Evolutionary conservation across 2,888 invertebrate species (phyloP).

Genomic region (Napeogenes sylphis): DNA sequence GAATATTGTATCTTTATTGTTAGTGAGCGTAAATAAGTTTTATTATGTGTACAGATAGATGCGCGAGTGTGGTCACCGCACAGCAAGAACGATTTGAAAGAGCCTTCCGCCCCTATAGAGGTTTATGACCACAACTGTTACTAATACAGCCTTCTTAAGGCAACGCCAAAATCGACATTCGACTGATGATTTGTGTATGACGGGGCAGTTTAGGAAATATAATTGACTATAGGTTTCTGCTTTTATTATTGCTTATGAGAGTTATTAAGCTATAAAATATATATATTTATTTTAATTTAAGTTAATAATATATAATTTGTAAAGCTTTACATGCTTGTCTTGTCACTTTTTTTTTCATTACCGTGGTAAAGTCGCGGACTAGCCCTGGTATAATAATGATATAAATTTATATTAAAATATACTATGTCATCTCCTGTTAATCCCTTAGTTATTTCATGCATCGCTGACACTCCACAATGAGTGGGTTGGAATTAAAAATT

Average conservation of each 20-base stretch:
- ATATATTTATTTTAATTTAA: too few species aligned
- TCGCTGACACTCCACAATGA: constrained; percentile 34
- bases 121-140: constrained; percentile 2
- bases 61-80: constrained; percentile 72
- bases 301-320: too few species aligned
- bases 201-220: constrained; percentile 50
- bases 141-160: constrained; percentile 31
- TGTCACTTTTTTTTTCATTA: too few species aligned
- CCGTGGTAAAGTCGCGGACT: too few species aligned
- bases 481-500: constrained; percentile 11
- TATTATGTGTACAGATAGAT: constrained; percentile 71
- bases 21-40: constrained; percentile 68
- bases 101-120: constrained; percentile 50
- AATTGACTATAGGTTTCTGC: neutral
- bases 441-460: constrained; percentile 69
- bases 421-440: constrained; percentile 64
- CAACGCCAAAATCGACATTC: constrained; percentile 70
- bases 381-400: neutral
- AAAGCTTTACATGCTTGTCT: too few species aligned
- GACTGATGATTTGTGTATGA: constrained; percentile 69
- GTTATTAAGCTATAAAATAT: too few species aligned
- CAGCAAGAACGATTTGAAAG: constrained; percentile 55
- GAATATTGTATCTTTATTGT: constrained; percentile 58
- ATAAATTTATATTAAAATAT: constrained; percentile 45
- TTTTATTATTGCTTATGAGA: too few species aligned